A percentile compares a stretch with the other conserved stretches of the same genome.
Conservation (phyloP, 2,888 invertebrate genomes). For the Venusia cambrica region DNA sequence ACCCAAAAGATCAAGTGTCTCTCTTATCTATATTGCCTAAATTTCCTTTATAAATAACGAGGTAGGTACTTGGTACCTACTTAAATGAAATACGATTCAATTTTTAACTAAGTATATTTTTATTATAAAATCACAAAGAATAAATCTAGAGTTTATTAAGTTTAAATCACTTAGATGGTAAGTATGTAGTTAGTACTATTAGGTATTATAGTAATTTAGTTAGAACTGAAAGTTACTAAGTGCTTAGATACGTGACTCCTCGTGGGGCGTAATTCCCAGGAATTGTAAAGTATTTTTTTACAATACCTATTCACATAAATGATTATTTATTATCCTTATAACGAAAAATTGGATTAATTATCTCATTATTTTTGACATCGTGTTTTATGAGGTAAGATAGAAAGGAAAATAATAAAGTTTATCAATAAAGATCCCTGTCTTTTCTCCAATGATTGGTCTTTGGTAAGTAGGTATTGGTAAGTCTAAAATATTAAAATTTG, state of each 20-base stretch:
- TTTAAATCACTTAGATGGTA: constrained; percentile 67
- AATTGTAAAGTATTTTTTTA: no score
- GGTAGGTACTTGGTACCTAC: constrained; percentile 1
- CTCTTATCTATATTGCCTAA: no score
- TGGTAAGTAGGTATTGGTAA: constrained; percentile 72
- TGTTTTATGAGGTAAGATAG: constrained; percentile 48
- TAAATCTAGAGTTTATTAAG: constrained; percentile 84
- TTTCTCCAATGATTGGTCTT: constrained; percentile 75
- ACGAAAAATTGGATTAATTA: constrained; percentile 51
- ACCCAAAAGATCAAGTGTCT: no score
- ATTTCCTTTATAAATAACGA: no score
- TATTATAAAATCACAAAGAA: constrained; percentile 88
- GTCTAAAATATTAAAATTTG: constrained; percentile 59
- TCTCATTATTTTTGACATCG: constrained; percentile 43
- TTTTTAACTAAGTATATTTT: constrained; percentile 79
- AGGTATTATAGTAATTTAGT: constrained; percentile 54
- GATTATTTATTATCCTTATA: no score
- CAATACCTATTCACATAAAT: no score
- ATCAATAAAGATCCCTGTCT: constrained; percentile 73
- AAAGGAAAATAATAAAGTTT: constrained; percentile 57
- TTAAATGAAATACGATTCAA: constrained; percentile 37
- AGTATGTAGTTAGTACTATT: constrained; percentile 54
- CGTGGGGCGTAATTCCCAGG: no score
- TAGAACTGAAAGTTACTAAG: constrained; percentile 61
- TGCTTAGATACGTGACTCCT: no score